Percentiles rank a stretch among this genome's conserved stretches.
Conservation (phyloP, 2,888 invertebrate species). For the Drosophila neonasuta region DNA sequence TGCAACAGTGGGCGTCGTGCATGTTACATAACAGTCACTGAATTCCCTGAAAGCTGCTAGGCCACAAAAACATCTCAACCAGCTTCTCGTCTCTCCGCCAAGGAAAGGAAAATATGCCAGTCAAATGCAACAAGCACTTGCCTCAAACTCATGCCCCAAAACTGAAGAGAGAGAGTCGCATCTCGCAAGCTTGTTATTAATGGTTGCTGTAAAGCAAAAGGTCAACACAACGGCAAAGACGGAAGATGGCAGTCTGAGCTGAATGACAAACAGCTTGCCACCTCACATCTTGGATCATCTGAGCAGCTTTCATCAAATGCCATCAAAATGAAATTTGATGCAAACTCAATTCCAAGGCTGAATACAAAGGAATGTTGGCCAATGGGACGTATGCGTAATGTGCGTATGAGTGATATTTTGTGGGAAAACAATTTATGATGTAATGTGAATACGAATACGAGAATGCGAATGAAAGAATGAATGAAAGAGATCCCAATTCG, state of each 20-base stretch:
- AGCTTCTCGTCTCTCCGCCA: not conserved
- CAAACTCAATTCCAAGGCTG: not conserved
- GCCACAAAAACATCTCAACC: conserved; percentile 12
- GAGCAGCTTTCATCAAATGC: conserved; percentile 4
- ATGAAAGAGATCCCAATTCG: no score
- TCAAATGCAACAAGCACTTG: conserved; percentile 60
- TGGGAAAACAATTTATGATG: conserved; percentile 12
- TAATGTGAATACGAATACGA: conserved; percentile 1
- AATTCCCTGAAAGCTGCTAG: conserved; percentile 12
- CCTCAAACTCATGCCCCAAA: conserved; percentile 9
- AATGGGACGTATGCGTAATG: conserved; percentile 46
- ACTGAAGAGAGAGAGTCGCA: not conserved
- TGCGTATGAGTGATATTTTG: conserved; percentile 45
- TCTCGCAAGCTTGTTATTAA: conserved; percentile 24
- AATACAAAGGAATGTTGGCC: conserved; percentile 1
- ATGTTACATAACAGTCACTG: conserved; percentile 45
- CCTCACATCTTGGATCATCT: conserved; percentile 14
- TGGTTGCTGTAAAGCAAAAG: conserved; percentile 25
- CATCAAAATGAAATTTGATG: conserved; percentile 17
- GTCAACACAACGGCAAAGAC: conserved; percentile 22
- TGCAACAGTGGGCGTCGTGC: conserved; percentile 30
- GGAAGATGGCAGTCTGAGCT: not conserved
- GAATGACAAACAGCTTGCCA: conserved; percentile 37
- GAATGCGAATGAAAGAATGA: no score
- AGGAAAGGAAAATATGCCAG: conserved; percentile 30